Conservation (phyloP, 2,797 vertebrate genomes). For the Alosa sapidissima region DNA sequence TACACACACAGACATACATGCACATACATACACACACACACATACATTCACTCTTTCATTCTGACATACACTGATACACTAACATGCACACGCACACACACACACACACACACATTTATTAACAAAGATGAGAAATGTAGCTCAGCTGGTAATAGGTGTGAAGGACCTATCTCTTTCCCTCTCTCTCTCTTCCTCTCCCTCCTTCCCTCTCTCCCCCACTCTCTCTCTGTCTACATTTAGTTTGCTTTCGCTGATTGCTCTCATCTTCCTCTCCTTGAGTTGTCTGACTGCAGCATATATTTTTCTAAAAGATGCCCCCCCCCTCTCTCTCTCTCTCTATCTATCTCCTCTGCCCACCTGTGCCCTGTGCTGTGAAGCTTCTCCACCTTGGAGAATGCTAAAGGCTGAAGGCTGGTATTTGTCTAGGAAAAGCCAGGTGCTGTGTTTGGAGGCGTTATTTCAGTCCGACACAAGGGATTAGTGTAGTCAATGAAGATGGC, state of each 20-base stretch:
- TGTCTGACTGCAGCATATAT: not conserved
- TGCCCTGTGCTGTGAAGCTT: constrained; percentile 6
- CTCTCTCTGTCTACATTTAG: not conserved
- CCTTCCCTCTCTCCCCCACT: not conserved
- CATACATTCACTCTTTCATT: not conserved
- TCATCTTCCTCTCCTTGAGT: not conserved
- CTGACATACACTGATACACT: not conserved
- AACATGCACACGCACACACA: not conserved
- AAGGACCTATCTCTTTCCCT: constrained; percentile 27
- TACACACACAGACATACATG: not conserved
- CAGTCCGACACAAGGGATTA: not conserved
- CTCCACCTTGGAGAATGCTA: not conserved
- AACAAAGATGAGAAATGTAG: constrained; percentile 45
- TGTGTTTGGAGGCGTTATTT: not conserved
- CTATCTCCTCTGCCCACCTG: not conserved
- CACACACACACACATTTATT: constrained; percentile 56
- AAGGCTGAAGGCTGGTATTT: not conserved
- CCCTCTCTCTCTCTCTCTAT: not conserved
- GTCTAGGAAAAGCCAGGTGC: not conserved
- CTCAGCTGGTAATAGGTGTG: constrained; percentile 33
- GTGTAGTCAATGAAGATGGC: not conserved
- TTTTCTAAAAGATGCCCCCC: not conserved
- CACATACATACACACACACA: not conserved
- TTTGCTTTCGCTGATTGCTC: not conserved
- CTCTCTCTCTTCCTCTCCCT: not conserved